A percentile compares a stretch with the other conserved stretches of the same genome.
phyloP scores from a whole-genome alignment of 2,888 invertebrate genomes.

The Drosophila paramelanica region DNA sequence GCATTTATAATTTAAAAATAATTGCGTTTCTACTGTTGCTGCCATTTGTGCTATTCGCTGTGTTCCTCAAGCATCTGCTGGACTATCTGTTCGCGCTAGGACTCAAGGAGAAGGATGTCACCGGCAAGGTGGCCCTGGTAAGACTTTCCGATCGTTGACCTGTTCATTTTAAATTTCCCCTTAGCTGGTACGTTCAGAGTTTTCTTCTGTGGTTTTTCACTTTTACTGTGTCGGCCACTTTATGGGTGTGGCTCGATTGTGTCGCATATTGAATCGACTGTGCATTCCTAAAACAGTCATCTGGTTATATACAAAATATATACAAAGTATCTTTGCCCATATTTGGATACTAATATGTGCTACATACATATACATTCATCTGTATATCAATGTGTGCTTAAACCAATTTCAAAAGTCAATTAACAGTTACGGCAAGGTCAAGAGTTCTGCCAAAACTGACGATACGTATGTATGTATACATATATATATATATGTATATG shows the following conservation, averaged over 20 bases:
- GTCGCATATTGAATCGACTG: constrained; percentile 43
- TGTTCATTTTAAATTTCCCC: no score
- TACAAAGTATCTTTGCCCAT: constrained; percentile 11
- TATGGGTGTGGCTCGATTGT: constrained; percentile 39
- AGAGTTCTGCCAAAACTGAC: constrained; percentile 36
- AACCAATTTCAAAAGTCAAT: constrained; percentile 34
- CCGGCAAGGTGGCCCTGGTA: constrained; percentile 84
- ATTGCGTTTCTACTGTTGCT: constrained; percentile 77
- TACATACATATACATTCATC: background rate
- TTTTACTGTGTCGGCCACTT: constrained; percentile 4
- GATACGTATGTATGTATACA: background rate
- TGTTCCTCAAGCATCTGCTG: constrained; percentile 82
- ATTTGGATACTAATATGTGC: background rate
- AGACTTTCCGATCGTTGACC: constrained; percentile 42
- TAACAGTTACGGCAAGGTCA: constrained; percentile 48
- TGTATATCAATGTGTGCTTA: background rate
- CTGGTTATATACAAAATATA: constrained; percentile 20
- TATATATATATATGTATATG: background rate
- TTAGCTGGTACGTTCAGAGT: constrained; percentile 2
- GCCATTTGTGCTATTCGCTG: constrained; percentile 80
- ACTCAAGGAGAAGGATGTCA: constrained; percentile 82
- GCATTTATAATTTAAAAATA: constrained; percentile 82
- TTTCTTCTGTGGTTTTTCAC: constrained; percentile 67
- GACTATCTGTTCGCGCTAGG: constrained; percentile 82
- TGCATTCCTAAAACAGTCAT: constrained; percentile 32